Conservation (phyloP, 2,797 vertebrate species). For the Pantherophis vulpinus region DNA sequence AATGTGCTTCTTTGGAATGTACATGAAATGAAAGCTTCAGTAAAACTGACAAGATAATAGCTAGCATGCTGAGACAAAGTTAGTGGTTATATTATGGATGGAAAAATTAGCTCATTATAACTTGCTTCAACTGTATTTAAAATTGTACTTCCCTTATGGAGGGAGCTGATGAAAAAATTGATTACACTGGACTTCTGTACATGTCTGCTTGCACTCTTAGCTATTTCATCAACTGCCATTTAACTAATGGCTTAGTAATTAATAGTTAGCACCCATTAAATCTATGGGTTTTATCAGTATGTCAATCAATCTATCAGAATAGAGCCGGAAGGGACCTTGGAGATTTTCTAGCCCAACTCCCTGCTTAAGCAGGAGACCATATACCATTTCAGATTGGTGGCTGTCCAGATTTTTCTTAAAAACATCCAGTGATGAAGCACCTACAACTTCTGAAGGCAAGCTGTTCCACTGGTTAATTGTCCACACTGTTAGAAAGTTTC, state of each 20-base stretch:
- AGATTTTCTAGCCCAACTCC: background rate
- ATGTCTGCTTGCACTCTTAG: background rate
- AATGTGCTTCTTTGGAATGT: background rate
- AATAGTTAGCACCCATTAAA: background rate
- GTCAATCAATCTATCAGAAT: background rate
- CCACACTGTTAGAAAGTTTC: background rate
- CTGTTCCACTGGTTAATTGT: background rate
- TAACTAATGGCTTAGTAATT: slow-evolving; percentile 3
- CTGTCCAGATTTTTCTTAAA: background rate
- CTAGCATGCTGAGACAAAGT: slow-evolving; percentile 1
- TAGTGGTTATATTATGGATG: background rate
- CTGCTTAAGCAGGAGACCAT: background rate
- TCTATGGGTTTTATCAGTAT: background rate
- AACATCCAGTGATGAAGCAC: background rate
- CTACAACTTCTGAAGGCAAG: background rate
- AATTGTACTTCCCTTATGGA: background rate
- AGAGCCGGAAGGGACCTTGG: background rate
- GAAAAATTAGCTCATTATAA: slow-evolving; percentile 8
- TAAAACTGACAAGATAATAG: slow-evolving; percentile 8
- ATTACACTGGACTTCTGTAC: background rate
- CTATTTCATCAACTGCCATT: slow-evolving; percentile 6
- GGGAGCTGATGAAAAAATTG: background rate
- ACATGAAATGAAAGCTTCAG: background rate
- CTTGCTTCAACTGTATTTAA: background rate
- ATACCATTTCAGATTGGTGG: background rate